A percentile compares a stretch with the other conserved stretches of the same genome.
Conservation (phyloP, 2,113 vertebrate species). For the Pteruthius melanotis region DNA sequence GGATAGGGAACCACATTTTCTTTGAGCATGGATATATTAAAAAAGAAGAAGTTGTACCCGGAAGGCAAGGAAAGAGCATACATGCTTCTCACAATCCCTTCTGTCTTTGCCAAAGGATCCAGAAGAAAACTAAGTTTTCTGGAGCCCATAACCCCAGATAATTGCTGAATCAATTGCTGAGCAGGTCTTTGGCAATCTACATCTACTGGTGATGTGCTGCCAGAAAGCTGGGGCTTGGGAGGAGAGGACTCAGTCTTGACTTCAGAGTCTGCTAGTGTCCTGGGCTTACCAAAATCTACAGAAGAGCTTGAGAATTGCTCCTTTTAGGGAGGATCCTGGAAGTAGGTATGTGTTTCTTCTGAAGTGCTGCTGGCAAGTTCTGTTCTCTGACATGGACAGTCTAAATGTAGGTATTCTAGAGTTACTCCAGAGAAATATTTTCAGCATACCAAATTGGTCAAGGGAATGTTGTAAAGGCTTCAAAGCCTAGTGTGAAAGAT, state of each 20-base stretch:
- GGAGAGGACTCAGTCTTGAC: not conserved
- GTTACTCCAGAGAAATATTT: not conserved
- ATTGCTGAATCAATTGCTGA: not conserved
- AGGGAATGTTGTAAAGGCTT: not conserved
- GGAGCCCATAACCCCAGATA: not conserved
- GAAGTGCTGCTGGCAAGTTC: not conserved
- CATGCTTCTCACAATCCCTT: not conserved
- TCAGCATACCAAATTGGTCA: not conserved
- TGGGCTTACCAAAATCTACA: not conserved
- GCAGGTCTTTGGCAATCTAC: not conserved
- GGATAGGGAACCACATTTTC: not conserved
- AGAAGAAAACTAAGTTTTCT: not conserved
- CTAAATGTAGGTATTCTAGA: not conserved
- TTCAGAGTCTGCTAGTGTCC: not conserved
- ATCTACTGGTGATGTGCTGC: not conserved
- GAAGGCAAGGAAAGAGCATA: not conserved
- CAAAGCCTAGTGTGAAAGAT: not conserved
- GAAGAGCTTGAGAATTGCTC: not conserved
- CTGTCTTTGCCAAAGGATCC: not conserved
- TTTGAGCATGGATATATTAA: not conserved
- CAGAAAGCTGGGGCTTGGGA: not conserved
- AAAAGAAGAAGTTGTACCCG: not conserved
- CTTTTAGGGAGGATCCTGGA: not conserved
- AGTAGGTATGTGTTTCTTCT: not conserved
- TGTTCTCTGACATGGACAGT: not conserved